Evolutionary conservation across 1,140 invertebrate species (phyloP), one percentile per base, ranked within the genome.

Genomic region (Scaptodrosophila lebanonensis): DNA sequence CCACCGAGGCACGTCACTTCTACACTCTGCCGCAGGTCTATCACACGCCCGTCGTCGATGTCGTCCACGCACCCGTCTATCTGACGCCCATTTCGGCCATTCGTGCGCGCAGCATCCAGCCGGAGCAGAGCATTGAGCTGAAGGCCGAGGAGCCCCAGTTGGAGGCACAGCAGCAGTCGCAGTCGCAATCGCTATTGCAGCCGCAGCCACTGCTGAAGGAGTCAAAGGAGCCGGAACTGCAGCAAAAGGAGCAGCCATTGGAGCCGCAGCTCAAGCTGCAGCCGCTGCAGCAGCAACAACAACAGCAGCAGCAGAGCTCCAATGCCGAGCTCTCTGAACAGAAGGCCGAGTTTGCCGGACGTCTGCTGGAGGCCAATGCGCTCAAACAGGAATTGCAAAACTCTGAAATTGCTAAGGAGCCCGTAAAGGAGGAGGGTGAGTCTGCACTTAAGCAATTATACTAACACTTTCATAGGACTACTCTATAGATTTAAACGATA

Each of bases 1-100:
- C 77, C 25, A 43, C 59, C 29, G 79, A 73, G 42, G 73, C 64
- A 6, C 66, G 79, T 33, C 71, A 82, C 9, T 82, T 84, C 44
- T 85, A 77, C 36, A 68, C 61, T 15, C 32, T 85, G 53, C 67
- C 76, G 3, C 76, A 83, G 42, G 72, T 82, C 3, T 82, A 83
- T 38, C 83, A 68, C 16, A 68, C 62, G 0, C 77, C 79, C 4
- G 77, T 84, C 6, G 83, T 84, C 13, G 83, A 85, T 58, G 76
- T 82, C 13, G 64, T 85, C 0, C 77, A 75, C 16, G 35, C 59
- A 0, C 69, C 76, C 0, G 71, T 83, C 35, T 83, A 83, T 38
- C 61, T 84, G 7, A 65, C 63, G 43, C 83, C 83, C 42, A 72
- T 85, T 20, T 53, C 73, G 0, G 58, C 79, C 15, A 84, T 85